These are phyloP conservation scores for Genyomyrus donnyi DNA, from an alignment of 2,113 vertebrate genomes.

Conservation along the genomic window DNA sequence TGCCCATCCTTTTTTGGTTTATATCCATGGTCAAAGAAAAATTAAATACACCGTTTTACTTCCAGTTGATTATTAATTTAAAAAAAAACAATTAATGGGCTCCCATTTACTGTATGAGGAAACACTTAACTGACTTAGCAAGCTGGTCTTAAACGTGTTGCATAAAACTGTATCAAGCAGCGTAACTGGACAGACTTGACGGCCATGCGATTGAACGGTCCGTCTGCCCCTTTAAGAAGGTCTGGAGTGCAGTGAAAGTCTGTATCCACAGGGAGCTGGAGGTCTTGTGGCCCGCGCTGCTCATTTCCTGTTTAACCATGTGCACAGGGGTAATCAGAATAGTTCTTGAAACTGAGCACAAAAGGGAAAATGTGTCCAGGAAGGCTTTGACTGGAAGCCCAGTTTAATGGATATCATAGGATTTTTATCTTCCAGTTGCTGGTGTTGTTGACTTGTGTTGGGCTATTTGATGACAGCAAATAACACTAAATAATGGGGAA, in stretches of 20 bases:
- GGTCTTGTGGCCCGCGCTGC: not conserved
- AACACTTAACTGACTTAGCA: not conserved
- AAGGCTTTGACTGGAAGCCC: not conserved
- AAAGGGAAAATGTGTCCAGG: not conserved
- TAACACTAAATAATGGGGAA: constrained; percentile 10
- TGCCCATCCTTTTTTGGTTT: not conserved
- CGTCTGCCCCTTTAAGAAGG: constrained; percentile 9
- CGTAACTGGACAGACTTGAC: not conserved
- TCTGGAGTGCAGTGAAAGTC: not conserved
- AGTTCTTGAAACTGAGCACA: not conserved
- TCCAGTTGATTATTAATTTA: not conserved
- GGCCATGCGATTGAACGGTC: not conserved
- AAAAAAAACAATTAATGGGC: not conserved
- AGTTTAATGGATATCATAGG: not conserved
- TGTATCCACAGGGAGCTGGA: not conserved
- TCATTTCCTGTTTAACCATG: not conserved
- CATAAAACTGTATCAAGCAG: not conserved
- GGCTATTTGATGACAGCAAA: not conserved
- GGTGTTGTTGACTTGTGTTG: not conserved
- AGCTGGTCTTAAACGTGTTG: not conserved
- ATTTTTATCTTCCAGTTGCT: not conserved
- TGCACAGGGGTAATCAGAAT: not conserved
- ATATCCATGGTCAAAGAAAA: not conserved
- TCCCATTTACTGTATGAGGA: not conserved
- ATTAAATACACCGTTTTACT: not conserved